These are phyloP conservation scores for Pterophyllum scalare DNA, from an alignment of 2,113 vertebrate species.

Conservation along the genomic window DNA sequence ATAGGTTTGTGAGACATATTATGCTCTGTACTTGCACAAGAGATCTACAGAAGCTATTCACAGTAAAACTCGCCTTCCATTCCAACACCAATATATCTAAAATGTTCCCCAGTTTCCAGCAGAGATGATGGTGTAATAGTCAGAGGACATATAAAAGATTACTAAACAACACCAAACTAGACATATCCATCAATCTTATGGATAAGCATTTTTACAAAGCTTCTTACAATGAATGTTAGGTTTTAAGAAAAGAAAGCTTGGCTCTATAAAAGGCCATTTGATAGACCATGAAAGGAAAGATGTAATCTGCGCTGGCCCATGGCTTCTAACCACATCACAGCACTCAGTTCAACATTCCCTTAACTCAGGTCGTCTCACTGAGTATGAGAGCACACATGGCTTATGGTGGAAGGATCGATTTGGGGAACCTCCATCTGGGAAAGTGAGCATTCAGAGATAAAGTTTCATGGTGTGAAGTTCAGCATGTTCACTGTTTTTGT, in stretches of 20 bases:
- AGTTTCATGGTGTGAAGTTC: slow-evolving; percentile 33
- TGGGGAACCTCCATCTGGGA: slow-evolving; percentile 58
- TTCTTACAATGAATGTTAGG: slow-evolving; percentile 23
- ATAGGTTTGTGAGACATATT: slow-evolving; percentile 20
- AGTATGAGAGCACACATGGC: slow-evolving; percentile 1
- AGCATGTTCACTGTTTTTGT: slow-evolving; percentile 26
- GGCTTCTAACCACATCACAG: slow-evolving; percentile 55
- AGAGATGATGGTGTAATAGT: neutral
- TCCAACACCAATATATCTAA: slow-evolving; percentile 37
- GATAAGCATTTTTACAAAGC: slow-evolving; percentile 6
- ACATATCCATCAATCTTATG: slow-evolving; percentile 31
- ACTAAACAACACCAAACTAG: slow-evolving; percentile 35
- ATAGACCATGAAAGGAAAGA: slow-evolving; percentile 53
- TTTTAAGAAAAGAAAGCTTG: slow-evolving; percentile 29
- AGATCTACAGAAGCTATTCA: slow-evolving; percentile 33
- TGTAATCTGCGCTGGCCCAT: slow-evolving; percentile 28
- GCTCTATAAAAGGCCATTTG: slow-evolving; percentile 44
- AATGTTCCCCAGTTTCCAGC: slow-evolving; percentile 16
- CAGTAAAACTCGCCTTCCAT: neutral
- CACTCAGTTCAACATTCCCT: slow-evolving; percentile 18
- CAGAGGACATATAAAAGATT: slow-evolving; percentile 32
- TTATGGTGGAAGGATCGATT: slow-evolving; percentile 11
- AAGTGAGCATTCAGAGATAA: slow-evolving; percentile 51
- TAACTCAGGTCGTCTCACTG: slow-evolving; percentile 16
- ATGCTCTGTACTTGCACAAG: slow-evolving; percentile 21